These are phyloP conservation scores for Popillia japonica DNA, from an alignment of 1,140 invertebrate genomes.

Conservation along the genomic window DNA sequence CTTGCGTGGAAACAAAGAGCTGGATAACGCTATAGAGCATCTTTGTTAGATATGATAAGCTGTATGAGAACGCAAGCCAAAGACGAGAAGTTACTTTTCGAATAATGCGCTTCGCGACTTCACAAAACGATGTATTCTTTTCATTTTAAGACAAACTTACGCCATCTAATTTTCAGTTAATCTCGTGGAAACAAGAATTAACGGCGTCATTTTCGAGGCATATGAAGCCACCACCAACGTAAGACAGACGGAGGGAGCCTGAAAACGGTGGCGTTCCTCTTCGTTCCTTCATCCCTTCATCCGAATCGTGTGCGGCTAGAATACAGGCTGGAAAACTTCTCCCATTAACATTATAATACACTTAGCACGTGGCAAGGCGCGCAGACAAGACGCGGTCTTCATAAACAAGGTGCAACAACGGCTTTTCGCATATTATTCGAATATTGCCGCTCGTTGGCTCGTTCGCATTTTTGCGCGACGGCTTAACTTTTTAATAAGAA, in stretches of 20 bases:
- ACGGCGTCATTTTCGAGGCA: constrained; percentile 59
- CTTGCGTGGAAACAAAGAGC: too few relatives aligned
- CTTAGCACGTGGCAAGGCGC: constrained; percentile 53
- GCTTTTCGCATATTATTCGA: constrained; percentile 41
- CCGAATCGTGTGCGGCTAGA: constrained; percentile 42
- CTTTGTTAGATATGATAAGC: too few relatives aligned
- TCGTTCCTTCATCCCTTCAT: constrained; percentile 46
- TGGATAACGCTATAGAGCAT: too few relatives aligned
- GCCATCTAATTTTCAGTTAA: constrained; percentile 62
- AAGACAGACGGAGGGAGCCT: not conserved
- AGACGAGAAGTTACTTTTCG: constrained; percentile 49
- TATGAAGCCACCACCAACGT: constrained; percentile 49
- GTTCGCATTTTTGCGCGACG: not conserved
- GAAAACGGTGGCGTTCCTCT: not conserved
- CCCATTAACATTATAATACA: constrained; percentile 59
- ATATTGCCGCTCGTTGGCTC: constrained; percentile 30
- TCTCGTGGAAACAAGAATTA: constrained; percentile 61
- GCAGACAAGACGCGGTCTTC: constrained; percentile 44
- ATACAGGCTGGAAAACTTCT: constrained; percentile 54
- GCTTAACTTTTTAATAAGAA: constrained; percentile 35
- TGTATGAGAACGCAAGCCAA: too few relatives aligned
- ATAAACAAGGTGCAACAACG: constrained; percentile 45
- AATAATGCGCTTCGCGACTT: constrained; percentile 52
- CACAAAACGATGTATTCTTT: constrained; percentile 57
- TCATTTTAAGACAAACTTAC: constrained; percentile 59